These are phyloP conservation scores for Phrynocephalus vlangalii DNA, from an alignment of 2,797 vertebrate species.

Conservation along the genomic window DNA sequence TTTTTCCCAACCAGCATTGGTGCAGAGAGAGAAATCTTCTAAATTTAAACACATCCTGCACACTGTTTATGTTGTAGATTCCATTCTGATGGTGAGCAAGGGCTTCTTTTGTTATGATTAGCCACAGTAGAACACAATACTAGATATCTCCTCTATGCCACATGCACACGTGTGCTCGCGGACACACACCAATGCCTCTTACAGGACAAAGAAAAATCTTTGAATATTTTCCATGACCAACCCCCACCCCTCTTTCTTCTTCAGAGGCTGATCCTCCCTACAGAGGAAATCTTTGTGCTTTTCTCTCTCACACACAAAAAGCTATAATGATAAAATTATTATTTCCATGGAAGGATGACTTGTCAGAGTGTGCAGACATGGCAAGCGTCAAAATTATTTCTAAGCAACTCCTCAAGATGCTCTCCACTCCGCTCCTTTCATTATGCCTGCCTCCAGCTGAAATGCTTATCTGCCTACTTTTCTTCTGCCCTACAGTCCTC, in stretches of 20 bases:
- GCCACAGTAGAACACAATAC: background rate
- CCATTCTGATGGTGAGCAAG: conserved; percentile 6
- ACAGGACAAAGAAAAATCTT: conserved; percentile 6
- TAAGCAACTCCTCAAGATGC: background rate
- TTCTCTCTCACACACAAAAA: background rate
- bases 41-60: conserved; percentile 11
- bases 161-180: too few species aligned
- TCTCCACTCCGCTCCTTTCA: background rate
- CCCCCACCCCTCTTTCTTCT: conserved; percentile 8
- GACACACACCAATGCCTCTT: background rate
- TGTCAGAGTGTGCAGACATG: background rate
- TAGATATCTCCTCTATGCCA: background rate
- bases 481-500: background rate
- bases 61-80: conserved; percentile 25
- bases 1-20: background rate
- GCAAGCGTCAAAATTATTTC: conserved; percentile 14
- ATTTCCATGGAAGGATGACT: background rate
- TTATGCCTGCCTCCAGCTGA: background rate
- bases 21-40: conserved; percentile 14
- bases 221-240: conserved; percentile 25
- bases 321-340: conserved; percentile 9
- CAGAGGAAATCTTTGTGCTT: background rate
- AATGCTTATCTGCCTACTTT: background rate
- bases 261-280: background rate
- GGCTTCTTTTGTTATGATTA: conserved; percentile 32